These are phyloP conservation scores for Cheilosia vulpina DNA, from an alignment of 2,888 invertebrate species.

Conservation along the genomic window DNA sequence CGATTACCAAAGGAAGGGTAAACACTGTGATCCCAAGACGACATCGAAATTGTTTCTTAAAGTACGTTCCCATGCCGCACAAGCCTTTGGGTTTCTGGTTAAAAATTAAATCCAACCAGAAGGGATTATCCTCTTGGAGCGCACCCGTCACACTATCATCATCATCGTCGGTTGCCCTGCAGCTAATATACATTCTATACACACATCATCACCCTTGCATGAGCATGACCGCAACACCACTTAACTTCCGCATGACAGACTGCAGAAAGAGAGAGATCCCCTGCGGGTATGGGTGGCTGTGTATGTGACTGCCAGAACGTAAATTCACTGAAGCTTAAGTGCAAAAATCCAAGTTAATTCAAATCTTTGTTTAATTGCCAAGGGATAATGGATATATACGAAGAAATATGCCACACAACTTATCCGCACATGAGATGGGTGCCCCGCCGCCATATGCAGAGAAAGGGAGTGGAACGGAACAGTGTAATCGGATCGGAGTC, in stretches of 20 bases:
- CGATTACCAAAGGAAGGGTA: slow-evolving; percentile 29
- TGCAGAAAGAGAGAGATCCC: slow-evolving; percentile 9
- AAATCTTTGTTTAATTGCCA: slow-evolving; percentile 72
- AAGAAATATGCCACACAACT: slow-evolving; percentile 39
- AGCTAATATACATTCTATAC: slow-evolving; percentile 48
- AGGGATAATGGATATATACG: slow-evolving; percentile 57
- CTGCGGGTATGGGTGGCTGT: slow-evolving; percentile 1
- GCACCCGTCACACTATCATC: not conserved
- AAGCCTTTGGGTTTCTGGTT: not conserved
- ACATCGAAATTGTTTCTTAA: slow-evolving; percentile 21
- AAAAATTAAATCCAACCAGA: slow-evolving; percentile 54
- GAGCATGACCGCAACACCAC: slow-evolving; percentile 65
- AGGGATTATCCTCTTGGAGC: slow-evolving; percentile 43
- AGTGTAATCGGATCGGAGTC: slow-evolving; percentile 25
- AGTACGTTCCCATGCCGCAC: slow-evolving; percentile 5
- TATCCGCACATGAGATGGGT: slow-evolving; percentile 4
- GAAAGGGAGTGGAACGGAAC: not conserved
- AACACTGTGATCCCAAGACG: not conserved
- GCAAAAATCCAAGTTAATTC: slow-evolving; percentile 72
- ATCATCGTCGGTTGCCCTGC: slow-evolving; percentile 4
- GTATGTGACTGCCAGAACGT: slow-evolving; percentile 28
- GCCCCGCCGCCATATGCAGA: slow-evolving; percentile 13
- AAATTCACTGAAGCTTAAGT: slow-evolving; percentile 65
- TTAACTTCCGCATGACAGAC: slow-evolving; percentile 41
- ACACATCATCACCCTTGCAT: slow-evolving; percentile 56